phyloP scores from a whole-genome alignment of 2,113 vertebrate species.

The Tichodroma muraria region DNA sequence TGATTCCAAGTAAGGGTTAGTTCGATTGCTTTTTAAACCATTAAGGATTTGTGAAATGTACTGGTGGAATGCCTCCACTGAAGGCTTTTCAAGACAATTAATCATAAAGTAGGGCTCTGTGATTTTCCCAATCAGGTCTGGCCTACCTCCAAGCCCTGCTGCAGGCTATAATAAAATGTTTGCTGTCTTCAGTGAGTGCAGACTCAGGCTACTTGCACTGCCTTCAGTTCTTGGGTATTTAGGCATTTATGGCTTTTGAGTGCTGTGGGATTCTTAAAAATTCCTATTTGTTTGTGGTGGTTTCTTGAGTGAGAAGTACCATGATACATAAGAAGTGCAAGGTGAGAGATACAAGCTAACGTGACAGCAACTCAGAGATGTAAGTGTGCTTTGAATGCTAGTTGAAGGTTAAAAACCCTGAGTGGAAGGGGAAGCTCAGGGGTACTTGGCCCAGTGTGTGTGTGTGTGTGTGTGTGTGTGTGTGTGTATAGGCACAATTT shows the following conservation, averaged over 20 bases:
- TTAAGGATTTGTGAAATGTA: background rate
- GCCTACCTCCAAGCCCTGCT: background rate
- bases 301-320: background rate
- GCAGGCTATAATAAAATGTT: background rate
- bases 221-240: background rate
- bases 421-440: background rate
- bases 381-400: background rate
- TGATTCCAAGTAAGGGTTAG: background rate
- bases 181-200: background rate
- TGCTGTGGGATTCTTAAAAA: background rate
- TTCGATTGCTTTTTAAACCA: background rate
- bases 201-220: background rate
- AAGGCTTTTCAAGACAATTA: background rate
- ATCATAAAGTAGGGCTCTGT: background rate
- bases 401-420: background rate
- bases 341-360: background rate
- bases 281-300: background rate
- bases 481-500: background rate
- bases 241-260: background rate
- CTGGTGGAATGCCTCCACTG: background rate
- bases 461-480: background rate
- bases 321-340: accelerated
- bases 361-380: background rate
- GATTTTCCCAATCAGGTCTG: background rate
- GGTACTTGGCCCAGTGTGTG: background rate